Conservation (phyloP, 2,113 vertebrate species). For the Eurystomus gularis region DNA sequence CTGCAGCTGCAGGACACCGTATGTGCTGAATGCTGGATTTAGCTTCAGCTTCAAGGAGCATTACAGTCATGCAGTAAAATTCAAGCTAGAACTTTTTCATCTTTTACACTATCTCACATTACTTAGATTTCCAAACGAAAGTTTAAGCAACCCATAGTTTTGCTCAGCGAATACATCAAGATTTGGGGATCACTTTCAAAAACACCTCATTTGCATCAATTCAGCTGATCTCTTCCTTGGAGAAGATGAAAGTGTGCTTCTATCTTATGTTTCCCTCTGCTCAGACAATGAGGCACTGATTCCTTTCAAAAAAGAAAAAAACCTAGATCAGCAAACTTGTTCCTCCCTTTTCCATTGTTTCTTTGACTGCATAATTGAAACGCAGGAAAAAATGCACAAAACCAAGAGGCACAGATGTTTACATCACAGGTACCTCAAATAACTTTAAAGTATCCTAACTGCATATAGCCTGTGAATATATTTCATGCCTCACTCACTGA, state of each 20-base stretch:
- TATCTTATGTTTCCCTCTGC: neutral
- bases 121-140: constrained; percentile 10
- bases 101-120: neutral
- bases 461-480: constrained; percentile 57
- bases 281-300: constrained; percentile 31
- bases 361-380: constrained; percentile 67
- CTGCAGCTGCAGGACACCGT: neutral
- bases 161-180: neutral
- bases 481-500: constrained; percentile 68
- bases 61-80: neutral
- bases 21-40: neutral
- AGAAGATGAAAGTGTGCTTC: constrained; percentile 49
- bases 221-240: neutral
- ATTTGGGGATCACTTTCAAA: constrained; percentile 24
- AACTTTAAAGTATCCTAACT: constrained; percentile 61
- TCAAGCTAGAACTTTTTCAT: neutral
- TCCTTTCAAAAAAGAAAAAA: constrained; percentile 14
- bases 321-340: constrained; percentile 21
- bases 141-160: neutral
- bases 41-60: neutral
- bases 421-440: constrained; percentile 61
- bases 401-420: constrained; percentile 66
- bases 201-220: constrained; percentile 38
- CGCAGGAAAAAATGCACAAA: neutral
- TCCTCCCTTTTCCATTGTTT: neutral